Base-by-base conservation (phyloP, 2,113 vertebrate genomes). In the Paradisaea rubra region DNA sequence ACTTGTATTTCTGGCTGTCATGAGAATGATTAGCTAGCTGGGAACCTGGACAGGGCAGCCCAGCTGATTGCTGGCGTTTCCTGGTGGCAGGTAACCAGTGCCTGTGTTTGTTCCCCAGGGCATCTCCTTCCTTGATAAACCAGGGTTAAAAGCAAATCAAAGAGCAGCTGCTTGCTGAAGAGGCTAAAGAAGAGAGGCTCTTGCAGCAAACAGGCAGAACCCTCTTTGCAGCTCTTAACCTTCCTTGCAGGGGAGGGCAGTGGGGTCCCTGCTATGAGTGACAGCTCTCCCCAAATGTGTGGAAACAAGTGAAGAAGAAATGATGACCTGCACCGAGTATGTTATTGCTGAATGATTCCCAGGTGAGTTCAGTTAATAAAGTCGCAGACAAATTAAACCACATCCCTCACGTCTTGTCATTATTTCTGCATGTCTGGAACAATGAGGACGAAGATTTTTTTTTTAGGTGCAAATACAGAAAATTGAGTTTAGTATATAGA, bases 291-390 rank as follows among this genome's bases (percentile, higher is more conserved):
- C 88, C 86, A 92, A 92, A 93, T 91, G 56, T 13, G 81, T 87
- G 53, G 87, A 81, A 96, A 89, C 60, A 91, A 94, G 94, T 78
- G 93, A 94, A 91, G 92, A 96, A 86, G 93, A 95, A 91, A 88
- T 79, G 52, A 94, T 96, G 91, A 96, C 86, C 86, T 64, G 53
- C 60, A 57, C 77, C 1, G 57, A n/a, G 49, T 65, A 89, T 91
- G 86, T 96, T 97, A 95, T 95, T 97, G 95, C 94, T 93, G 89
- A 93, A 93, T 91, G 73, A 96, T 97, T 97, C 96, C 95, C 96
- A 92, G 73, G 81, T 95, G 94, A 92, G 52, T 93, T 92, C 91
- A 89, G 91, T 94, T 95, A 97, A 97, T 95, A 96, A 97, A 97
- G 83, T 94, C 92, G 0, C 65, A 79, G 95, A 81, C 86, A 96